A percentile compares a stretch with the other conserved stretches of the same genome.
phyloP scores from a whole-genome alignment of 2,113 vertebrate species.

The Syngnathus scovelli region DNA sequence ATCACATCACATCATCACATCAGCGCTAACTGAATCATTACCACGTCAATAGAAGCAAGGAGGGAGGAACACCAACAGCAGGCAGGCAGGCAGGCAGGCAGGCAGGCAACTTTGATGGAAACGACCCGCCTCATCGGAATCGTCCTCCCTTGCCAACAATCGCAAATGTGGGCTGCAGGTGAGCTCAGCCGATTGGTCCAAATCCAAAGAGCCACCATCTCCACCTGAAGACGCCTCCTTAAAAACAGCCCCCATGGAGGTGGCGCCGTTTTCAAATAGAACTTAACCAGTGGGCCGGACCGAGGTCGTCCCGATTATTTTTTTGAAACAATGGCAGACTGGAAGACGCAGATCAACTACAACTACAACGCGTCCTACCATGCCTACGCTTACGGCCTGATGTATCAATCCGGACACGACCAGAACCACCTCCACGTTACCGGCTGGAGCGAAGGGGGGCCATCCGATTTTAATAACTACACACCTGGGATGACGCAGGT shows the following conservation, averaged over 20 bases:
- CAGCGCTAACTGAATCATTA: slow-evolving; percentile 50
- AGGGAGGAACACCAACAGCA: slow-evolving; percentile 32
- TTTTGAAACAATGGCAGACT: slow-evolving; percentile 58
- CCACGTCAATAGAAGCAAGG: slow-evolving; percentile 33
- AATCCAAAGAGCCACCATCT: slow-evolving; percentile 7
- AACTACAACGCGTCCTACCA: slow-evolving; percentile 64
- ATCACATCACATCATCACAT: slow-evolving; percentile 22
- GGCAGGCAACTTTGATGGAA: slow-evolving; percentile 23
- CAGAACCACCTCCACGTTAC: slow-evolving; percentile 39
- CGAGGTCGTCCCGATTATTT: neutral
- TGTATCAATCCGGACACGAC: slow-evolving; percentile 56
- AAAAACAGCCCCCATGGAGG: slow-evolving; percentile 17
- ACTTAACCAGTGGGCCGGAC: too few relatives aligned
- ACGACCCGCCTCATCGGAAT: slow-evolving; percentile 26
- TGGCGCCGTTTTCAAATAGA: neutral
- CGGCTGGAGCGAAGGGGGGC: slow-evolving; percentile 41
- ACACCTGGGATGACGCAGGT: slow-evolving; percentile 27
- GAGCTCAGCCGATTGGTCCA: slow-evolving; percentile 31
- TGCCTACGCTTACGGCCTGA: slow-evolving; percentile 59
- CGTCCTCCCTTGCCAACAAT: too few relatives aligned
- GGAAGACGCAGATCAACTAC: slow-evolving; percentile 63
- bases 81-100: too few relatives aligned
- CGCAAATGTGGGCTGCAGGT: slow-evolving; percentile 11
- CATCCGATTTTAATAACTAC: slow-evolving; percentile 30
- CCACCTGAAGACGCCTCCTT: slow-evolving; percentile 15